These are phyloP conservation scores for Heliconius charithonia DNA, from an alignment of 2,888 invertebrate genomes.

Conservation along the genomic window DNA sequence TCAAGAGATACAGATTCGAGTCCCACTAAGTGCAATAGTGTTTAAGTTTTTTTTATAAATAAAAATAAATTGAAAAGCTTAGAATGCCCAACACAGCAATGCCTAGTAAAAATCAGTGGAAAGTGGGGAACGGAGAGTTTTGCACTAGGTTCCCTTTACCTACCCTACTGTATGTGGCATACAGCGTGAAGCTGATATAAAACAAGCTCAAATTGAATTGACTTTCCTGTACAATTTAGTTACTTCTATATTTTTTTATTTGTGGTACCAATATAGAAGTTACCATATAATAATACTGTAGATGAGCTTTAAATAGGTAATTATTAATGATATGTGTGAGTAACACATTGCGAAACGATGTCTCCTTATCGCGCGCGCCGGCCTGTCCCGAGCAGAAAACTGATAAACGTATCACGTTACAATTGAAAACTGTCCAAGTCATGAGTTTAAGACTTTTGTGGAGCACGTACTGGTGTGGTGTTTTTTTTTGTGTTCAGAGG, in stretches of 20 bases:
- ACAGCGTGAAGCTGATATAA: too few relatives aligned
- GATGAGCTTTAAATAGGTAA: conserved; percentile 34
- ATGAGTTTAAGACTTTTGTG: conserved; percentile 46
- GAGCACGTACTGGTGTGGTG: not conserved
- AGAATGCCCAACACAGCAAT: too few relatives aligned
- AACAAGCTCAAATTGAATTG: too few relatives aligned
- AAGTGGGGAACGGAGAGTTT: too few relatives aligned
- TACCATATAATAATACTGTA: conserved; percentile 4
- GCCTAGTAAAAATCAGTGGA: too few relatives aligned
- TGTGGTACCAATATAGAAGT: not conserved
- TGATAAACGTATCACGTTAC: conserved; percentile 78
- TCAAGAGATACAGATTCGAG: too few relatives aligned
- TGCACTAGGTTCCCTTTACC: too few relatives aligned
- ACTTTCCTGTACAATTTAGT: not conserved
- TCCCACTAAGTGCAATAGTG: too few relatives aligned
- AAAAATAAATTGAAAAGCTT: too few relatives aligned
- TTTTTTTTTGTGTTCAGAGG: too few relatives aligned
- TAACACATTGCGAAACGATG: conserved; percentile 53
- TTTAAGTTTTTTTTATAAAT: too few relatives aligned
- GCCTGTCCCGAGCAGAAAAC: conserved; percentile 70
- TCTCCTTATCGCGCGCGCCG: conserved; percentile 51
- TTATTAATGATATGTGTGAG: conserved; percentile 46
- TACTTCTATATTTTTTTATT: not conserved
- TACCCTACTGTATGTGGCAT: too few relatives aligned
- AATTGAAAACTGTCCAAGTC: conserved; percentile 60